phyloP scores from a whole-genome alignment of 2,113 vertebrate genomes.

The Cyphomyrus plagiostoma region DNA sequence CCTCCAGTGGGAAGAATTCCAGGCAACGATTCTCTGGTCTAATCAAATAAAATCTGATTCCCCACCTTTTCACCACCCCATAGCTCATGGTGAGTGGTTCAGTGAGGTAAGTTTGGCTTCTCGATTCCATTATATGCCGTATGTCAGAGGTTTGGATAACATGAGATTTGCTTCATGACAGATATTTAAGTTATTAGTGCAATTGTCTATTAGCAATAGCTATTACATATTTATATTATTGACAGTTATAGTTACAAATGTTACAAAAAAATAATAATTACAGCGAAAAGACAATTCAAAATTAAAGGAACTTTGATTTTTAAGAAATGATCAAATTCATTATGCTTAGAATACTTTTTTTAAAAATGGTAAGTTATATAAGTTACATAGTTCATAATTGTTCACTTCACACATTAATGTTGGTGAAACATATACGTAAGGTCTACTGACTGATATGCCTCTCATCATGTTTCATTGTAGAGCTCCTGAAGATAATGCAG shows the following conservation, averaged over 20 bases:
- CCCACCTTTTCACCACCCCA: not conserved
- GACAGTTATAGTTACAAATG: not conserved
- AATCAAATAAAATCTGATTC: slow-evolving; percentile 9
- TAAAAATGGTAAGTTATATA: not conserved
- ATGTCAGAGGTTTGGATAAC: not conserved
- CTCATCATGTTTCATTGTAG: slow-evolving; percentile 15
- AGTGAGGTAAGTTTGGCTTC: not conserved
- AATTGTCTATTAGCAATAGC: not conserved
- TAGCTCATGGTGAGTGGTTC: not conserved
- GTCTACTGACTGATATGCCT: not conserved
- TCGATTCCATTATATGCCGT: not conserved
- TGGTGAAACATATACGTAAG: not conserved
- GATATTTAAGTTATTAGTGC: not conserved
- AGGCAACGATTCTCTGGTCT: not conserved
- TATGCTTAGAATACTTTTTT: not conserved
- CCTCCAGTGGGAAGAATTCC: not conserved
- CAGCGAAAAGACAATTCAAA: not conserved
- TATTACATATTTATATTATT: not conserved
- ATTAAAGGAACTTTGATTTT: not conserved
- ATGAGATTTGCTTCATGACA: not conserved
- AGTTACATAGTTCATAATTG: not conserved
- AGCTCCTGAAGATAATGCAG: slow-evolving; percentile 44
- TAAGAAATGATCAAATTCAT: not conserved
- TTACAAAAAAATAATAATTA: not conserved
- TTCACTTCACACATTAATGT: not conserved